Conservation (phyloP, 2,113 vertebrate species). For the Callionymus lyra region DNA sequence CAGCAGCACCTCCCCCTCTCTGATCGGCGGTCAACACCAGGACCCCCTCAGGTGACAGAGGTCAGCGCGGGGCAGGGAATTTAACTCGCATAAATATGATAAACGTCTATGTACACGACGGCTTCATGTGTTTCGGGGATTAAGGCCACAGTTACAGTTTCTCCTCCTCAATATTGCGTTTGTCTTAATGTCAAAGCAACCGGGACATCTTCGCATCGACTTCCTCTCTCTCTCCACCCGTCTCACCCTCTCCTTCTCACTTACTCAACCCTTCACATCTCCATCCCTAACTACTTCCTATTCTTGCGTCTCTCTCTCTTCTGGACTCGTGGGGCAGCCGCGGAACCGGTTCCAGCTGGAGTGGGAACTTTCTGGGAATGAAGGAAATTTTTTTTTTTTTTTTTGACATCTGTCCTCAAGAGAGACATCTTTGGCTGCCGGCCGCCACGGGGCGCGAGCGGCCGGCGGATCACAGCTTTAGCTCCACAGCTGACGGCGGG, state of each 20-base stretch:
- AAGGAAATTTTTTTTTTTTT: too few species aligned
- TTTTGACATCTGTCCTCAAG: constrained; percentile 22
- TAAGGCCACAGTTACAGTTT: constrained; percentile 60
- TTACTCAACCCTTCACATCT: neutral
- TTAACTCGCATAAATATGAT: constrained; percentile 43
- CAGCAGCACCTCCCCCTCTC: constrained; percentile 37
- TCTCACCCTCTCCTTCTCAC: constrained; percentile 15
- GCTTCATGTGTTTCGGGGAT: constrained; percentile 37
- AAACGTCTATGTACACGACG: constrained; percentile 51
- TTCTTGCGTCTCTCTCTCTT: too few species aligned
- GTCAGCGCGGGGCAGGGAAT: neutral
- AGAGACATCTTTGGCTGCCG: constrained; percentile 51
- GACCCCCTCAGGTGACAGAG: neutral
- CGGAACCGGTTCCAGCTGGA: too few species aligned
- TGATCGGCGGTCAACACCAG: constrained; percentile 44
- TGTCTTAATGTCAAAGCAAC: constrained; percentile 18
- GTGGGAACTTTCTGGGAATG: too few species aligned
- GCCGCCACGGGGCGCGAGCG: constrained; percentile 20
- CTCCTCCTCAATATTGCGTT: constrained; percentile 53
- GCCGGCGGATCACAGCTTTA: constrained; percentile 40
- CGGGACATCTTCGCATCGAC: constrained; percentile 21
- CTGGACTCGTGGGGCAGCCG: too few species aligned
- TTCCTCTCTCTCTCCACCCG: constrained; percentile 22
- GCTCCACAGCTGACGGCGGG: constrained; percentile 46
- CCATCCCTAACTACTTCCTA: too few species aligned